Conservation (phyloP, 92 coral and sea anemone genomes). For the Metridium senile region DNA sequence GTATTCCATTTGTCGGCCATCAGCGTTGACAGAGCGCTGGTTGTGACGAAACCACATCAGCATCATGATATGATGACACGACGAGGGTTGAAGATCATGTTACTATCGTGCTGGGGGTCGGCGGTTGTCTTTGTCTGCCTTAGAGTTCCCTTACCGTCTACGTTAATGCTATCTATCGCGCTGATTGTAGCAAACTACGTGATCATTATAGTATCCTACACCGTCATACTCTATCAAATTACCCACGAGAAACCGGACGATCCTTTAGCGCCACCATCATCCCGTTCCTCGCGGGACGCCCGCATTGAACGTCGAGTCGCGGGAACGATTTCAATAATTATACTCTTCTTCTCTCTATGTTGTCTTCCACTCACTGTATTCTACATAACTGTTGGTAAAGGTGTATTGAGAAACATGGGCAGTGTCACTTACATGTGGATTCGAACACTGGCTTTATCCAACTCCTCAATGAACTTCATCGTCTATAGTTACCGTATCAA, state of each 20-base stretch:
- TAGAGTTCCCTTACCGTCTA: conserved; percentile 25
- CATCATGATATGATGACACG: conserved; percentile 19
- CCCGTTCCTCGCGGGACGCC: conserved; percentile 3
- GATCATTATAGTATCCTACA: conserved; percentile 21
- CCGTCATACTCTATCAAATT: conserved; percentile 12
- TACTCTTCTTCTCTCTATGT: conserved; percentile 31
- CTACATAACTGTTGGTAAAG: conserved; percentile 31
- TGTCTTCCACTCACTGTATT: conserved; percentile 46
- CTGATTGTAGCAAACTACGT: conserved; percentile 13
- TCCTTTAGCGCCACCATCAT: neutral
- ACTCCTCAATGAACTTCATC: conserved; percentile 57
- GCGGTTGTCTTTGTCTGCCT: conserved; percentile 10
- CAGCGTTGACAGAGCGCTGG: conserved; percentile 23
- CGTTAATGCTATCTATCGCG: conserved; percentile 17
- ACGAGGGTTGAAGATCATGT: conserved; percentile 22
- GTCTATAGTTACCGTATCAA: conserved; percentile 51
- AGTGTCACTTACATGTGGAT: conserved; percentile 62
- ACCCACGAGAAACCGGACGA: conserved; percentile 7
- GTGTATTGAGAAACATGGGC: conserved; percentile 34
- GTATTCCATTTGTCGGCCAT: conserved; percentile 30
- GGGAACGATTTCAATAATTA: conserved; percentile 42
- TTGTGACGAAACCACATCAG: conserved; percentile 6
- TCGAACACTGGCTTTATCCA: conserved; percentile 44
- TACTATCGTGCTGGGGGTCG: conserved; percentile 19
- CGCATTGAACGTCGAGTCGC: conserved; percentile 48